Evolutionary conservation across 1,140 invertebrate species (phyloP).

Genomic region (Holotrichia oblita): DNA sequence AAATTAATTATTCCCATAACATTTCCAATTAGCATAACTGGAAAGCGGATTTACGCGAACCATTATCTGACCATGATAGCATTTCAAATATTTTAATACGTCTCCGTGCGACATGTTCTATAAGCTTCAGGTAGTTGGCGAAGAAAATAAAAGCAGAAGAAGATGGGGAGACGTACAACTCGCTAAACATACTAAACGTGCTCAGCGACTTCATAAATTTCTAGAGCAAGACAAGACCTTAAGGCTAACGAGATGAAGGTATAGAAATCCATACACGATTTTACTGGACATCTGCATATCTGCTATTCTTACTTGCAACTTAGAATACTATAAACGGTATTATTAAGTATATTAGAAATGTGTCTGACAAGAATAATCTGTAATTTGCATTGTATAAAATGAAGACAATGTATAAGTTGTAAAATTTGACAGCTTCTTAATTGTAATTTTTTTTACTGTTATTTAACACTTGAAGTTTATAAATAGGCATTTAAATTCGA

Average conservation of each 20-base stretch:
- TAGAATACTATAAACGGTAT: no score
- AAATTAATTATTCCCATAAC: slow-evolving; percentile 14
- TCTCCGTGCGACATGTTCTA: slow-evolving; percentile 1
- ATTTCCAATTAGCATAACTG: slow-evolving; percentile 9
- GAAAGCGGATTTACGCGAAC: neutral
- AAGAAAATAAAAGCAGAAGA: neutral
- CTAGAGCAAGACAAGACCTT: neutral
- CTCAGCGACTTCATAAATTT: slow-evolving; percentile 6
- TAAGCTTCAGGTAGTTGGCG: neutral
- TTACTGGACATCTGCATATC: no score
- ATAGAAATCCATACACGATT: neutral
- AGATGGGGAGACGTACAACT: neutral
- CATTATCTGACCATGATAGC: slow-evolving; percentile 1
- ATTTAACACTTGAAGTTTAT: no score
- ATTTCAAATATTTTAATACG: slow-evolving; percentile 9
- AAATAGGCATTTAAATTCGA: no score
- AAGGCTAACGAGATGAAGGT: neutral
- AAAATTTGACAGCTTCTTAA: no score
- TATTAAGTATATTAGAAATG: no score
- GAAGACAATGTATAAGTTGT: no score
- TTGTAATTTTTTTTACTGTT: no score
- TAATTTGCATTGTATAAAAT: no score
- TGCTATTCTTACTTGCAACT: no score
- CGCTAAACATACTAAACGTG: slow-evolving; percentile 1
- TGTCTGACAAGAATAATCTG: no score